phyloP scores from a whole-genome alignment of 2,797 vertebrate genomes.

The Lepilemur septentrionalis region DNA sequence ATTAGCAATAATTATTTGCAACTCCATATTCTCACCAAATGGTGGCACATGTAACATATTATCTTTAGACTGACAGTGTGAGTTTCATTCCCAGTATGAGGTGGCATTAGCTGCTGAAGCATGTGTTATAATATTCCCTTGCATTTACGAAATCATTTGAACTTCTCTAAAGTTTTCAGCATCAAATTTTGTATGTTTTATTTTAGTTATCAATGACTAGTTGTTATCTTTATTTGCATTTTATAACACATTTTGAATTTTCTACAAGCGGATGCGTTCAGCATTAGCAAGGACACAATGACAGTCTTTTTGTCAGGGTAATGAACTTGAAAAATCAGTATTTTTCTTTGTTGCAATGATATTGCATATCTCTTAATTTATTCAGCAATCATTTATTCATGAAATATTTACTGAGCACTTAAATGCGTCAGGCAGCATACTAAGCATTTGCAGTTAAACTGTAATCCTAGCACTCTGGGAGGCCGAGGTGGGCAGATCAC shows the following conservation, averaged over 20 bases:
- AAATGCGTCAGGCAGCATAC: background rate
- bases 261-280: background rate
- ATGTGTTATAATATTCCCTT: background rate
- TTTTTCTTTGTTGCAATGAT: background rate
- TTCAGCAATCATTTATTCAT: background rate
- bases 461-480: background rate
- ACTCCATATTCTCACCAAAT: conserved; percentile 61
- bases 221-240: background rate
- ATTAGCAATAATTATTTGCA: conserved; percentile 63
- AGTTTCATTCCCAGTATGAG: background rate
- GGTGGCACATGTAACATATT: conserved; percentile 60
- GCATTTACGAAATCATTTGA: background rate
- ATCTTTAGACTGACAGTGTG: background rate
- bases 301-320: background rate
- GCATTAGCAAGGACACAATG: background rate
- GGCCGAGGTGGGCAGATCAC: background rate
- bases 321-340: background rate
- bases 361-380: background rate
- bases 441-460: background rate
- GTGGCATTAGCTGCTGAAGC: background rate
- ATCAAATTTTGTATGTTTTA: background rate
- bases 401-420: background rate
- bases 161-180: background rate
- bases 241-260: background rate
- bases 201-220: background rate